phyloP scores from a whole-genome alignment of 2,797 vertebrate genomes.

The Silurus lanzhouensis region DNA sequence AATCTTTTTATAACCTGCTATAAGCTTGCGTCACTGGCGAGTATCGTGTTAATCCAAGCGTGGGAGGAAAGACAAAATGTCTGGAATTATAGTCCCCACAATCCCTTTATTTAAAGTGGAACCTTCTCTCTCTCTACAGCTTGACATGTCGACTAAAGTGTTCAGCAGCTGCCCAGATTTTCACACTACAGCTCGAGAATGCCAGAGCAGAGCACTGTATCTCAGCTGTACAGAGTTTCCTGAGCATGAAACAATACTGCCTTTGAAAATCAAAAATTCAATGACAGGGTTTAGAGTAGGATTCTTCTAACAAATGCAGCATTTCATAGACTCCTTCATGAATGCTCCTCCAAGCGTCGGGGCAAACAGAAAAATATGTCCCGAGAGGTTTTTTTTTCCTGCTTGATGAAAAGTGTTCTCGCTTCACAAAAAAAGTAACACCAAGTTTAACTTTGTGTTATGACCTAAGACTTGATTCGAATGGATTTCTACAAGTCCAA shows the following conservation, averaged over 20 bases:
- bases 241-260: constrained; percentile 77
- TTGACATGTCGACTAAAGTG: constrained; percentile 27
- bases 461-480: constrained; percentile 28
- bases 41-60: constrained; percentile 35
- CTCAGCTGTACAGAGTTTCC: constrained; percentile 67
- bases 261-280: constrained; percentile 69
- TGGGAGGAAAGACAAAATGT: constrained; percentile 38
- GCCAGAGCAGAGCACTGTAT: constrained; percentile 64
- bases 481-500: not conserved
- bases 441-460: constrained; percentile 9
- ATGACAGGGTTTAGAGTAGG: constrained; percentile 35
- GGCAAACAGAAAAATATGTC: constrained; percentile 38
- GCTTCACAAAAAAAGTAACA: not conserved
- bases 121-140: not conserved
- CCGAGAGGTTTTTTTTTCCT: not conserved
- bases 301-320: constrained; percentile 50
- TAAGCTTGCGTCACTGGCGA: constrained; percentile 14
- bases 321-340: constrained; percentile 51
- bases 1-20: constrained; percentile 29
- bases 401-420: constrained; percentile 36
- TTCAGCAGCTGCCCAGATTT: constrained; percentile 55
- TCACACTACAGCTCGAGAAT: constrained; percentile 65
- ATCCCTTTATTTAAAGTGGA: constrained; percentile 43
- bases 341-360: constrained; percentile 34
- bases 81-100: constrained; percentile 37